These are phyloP conservation scores for Ochotona princeps DNA, from an alignment of 2,113 vertebrate species.

Conservation along the genomic window DNA sequence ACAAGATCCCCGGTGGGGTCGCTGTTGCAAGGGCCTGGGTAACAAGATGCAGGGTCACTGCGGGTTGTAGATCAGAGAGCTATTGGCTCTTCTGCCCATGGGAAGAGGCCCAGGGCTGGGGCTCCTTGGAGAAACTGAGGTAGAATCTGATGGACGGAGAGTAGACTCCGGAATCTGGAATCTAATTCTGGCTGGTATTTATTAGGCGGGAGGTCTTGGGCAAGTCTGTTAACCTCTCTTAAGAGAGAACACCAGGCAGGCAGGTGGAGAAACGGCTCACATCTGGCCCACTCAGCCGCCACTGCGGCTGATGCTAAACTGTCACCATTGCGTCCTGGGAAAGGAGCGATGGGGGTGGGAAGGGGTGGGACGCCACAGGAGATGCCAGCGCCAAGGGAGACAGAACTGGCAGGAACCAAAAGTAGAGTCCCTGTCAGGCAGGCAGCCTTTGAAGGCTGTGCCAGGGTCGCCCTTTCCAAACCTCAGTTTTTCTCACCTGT, in stretches of 20 bases:
- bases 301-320: not conserved
- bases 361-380: too few relatives aligned
- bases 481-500: not conserved
- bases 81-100: fast-evolving
- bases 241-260: not conserved
- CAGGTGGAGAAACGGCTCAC: not conserved
- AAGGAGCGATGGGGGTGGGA: too few relatives aligned
- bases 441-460: not conserved
- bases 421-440: not conserved
- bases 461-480: not conserved
- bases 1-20: not conserved
- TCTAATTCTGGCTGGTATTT: not conserved
- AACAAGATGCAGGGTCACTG: not conserved
- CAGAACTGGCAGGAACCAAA: not conserved
- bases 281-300: not conserved
- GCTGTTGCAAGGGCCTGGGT: too few relatives aligned
- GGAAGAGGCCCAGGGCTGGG: not conserved
- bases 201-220: not conserved
- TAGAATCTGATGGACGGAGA: not conserved
- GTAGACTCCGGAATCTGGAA: not conserved
- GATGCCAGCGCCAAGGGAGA: not conserved
- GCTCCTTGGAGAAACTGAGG: not conserved
- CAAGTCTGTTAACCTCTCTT: conserved; percentile 1
- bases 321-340: fast-evolving
- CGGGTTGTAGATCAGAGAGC: not conserved